A percentile compares a stretch with the other conserved stretches of the same genome.
Conservation (phyloP, 1,140 invertebrate species). For the Drosophila sucinea region DNA sequence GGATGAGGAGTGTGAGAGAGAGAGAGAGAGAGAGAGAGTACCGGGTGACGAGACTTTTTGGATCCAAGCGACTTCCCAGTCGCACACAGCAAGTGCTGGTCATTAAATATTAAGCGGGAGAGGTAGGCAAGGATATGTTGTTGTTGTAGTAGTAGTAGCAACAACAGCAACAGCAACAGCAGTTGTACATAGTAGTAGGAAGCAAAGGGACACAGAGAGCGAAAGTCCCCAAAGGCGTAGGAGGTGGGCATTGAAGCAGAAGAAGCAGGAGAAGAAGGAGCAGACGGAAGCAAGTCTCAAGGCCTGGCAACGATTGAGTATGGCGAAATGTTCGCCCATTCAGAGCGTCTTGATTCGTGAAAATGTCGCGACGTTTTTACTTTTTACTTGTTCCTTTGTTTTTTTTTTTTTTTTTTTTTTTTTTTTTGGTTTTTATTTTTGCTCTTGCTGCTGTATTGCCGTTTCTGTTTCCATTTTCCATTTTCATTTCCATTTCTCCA, state of each 20-base stretch:
- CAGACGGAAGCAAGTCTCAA: conserved; percentile 9
- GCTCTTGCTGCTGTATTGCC: not conserved
- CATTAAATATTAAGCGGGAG: conserved; percentile 65
- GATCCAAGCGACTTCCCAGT: not conserved
- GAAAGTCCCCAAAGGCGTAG: conserved; percentile 40
- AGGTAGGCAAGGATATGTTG: conserved; percentile 14
- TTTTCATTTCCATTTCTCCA: conserved; percentile 15
- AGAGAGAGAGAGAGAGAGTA: too few relatives aligned
- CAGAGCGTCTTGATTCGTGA: conserved; percentile 53
- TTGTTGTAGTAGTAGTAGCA: not conserved
- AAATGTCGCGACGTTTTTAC: conserved; percentile 57
- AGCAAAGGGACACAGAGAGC: conserved; percentile 37
- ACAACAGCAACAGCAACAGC: conserved; percentile 1
- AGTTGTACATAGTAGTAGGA: conserved; percentile 14
- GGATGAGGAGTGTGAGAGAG: too few relatives aligned
- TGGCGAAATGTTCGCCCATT: conserved; percentile 9
- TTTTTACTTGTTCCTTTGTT: conserved; percentile 39
- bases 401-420: not conserved
- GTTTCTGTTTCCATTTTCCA: conserved; percentile 8
- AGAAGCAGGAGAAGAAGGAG: not conserved
- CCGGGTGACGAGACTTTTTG: conserved; percentile 6
- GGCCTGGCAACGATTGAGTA: conserved; percentile 22
- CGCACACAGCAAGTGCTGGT: conserved; percentile 39
- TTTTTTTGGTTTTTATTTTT: not conserved
- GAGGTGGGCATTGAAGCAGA: not conserved